Percentiles rank a stretch among this genome's conserved stretches.
These are phyloP conservation scores for Anthrax anthrax DNA, from an alignment of 2,888 invertebrate species.

Conservation along the genomic window DNA sequence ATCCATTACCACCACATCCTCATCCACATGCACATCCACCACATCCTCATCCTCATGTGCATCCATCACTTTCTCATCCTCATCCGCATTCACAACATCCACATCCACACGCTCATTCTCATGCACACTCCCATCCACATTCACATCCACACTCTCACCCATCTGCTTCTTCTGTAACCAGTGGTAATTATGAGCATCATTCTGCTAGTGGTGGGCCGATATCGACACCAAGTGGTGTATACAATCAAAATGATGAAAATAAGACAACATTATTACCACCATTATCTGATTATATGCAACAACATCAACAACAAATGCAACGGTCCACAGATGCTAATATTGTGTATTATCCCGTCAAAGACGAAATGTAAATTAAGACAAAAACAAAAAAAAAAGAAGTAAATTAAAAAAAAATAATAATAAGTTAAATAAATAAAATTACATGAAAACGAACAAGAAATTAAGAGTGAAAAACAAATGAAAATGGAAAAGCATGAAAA, in stretches of 20 bases:
- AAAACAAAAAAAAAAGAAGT: not conserved
- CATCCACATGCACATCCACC: conserved; percentile 27
- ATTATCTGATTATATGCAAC: conserved; percentile 31
- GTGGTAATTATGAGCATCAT: conserved; percentile 1
- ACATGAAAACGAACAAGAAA: not conserved
- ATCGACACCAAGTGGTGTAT: conserved; percentile 1
- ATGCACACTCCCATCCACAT: not conserved
- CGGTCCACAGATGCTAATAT: conserved; percentile 23
- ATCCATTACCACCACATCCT: conserved; percentile 14
- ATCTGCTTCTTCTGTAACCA: not conserved
- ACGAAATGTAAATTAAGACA: conserved; percentile 16
- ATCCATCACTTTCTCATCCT: conserved; percentile 7
- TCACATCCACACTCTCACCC: not conserved
- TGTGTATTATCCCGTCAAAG: conserved; percentile 33
- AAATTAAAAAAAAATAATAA: not conserved
- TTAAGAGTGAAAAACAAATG: not conserved
- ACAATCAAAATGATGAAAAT: conserved; percentile 10
- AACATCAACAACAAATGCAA: conserved; percentile 19
- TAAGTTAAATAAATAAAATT: not conserved
- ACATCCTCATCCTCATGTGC: conserved; percentile 28
- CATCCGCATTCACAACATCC: too few relatives aligned
- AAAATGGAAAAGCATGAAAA: not conserved
- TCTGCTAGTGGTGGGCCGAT: not conserved
- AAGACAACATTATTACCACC: conserved; percentile 22
- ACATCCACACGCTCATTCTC: not conserved